Evolutionary conservation across 2,113 vertebrate genomes (phyloP).

Genomic region (Spea multiplicata): DNA sequence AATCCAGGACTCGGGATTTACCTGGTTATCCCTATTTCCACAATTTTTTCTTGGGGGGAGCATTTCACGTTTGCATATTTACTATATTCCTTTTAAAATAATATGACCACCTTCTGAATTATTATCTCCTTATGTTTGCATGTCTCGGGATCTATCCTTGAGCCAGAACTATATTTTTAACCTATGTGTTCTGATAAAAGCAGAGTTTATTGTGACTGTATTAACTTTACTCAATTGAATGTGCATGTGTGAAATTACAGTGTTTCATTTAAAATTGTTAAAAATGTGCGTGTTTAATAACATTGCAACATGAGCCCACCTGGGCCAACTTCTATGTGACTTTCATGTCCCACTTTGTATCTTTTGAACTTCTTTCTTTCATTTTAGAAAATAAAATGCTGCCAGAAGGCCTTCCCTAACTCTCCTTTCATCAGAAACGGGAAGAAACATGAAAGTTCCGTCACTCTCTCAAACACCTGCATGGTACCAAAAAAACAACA

Average conservation of each 20-base stretch:
- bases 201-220: not conserved
- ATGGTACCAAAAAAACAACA: slow-evolving; percentile 49
- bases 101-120: too few relatives aligned
- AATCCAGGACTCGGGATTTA: too few relatives aligned
- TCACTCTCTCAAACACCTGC: slow-evolving; percentile 58
- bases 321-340: slow-evolving; percentile 50
- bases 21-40: too few relatives aligned
- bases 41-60: too few relatives aligned
- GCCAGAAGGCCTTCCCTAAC: slow-evolving; percentile 50
- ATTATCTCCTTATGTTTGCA: too few relatives aligned
- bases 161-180: too few relatives aligned
- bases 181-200: too few relatives aligned
- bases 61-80: too few relatives aligned
- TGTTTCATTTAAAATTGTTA: not conserved
- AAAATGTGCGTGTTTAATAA: not conserved
- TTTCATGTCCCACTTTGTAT: slow-evolving; percentile 58
- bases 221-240: not conserved
- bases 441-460: slow-evolving; percentile 58
- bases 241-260: not conserved
- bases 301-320: slow-evolving; percentile 31
- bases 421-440: slow-evolving; percentile 61
- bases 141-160: too few relatives aligned
- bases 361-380: slow-evolving; percentile 46
- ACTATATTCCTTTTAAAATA: too few relatives aligned
- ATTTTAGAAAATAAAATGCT: slow-evolving; percentile 47